Conservation (phyloP, 2,888 invertebrate species). For the Eumerus sabulonum region DNA sequence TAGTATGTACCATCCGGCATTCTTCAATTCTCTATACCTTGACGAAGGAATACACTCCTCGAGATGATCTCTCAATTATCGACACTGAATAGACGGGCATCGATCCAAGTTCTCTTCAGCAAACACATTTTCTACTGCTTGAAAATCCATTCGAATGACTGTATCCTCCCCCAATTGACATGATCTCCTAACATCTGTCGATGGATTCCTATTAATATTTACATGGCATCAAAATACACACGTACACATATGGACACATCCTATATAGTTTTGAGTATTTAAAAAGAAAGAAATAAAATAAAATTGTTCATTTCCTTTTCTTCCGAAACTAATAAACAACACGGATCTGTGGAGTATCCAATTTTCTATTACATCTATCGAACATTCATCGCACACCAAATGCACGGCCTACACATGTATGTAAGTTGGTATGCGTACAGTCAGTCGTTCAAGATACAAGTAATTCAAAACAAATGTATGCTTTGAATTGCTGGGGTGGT, state of each 20-base stretch:
- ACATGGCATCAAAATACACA: conserved; percentile 5
- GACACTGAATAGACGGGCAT: too few relatives aligned
- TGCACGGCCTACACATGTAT: conserved; percentile 8
- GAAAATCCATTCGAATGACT: conserved; percentile 22
- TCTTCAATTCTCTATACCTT: too few relatives aligned
- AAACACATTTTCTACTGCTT: conserved; percentile 35
- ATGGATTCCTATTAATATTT: conserved; percentile 59
- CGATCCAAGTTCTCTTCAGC: too few relatives aligned
- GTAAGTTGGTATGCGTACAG: conserved; percentile 2
- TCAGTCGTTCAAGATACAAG: too few relatives aligned
- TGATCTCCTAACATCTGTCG: conserved; percentile 48
- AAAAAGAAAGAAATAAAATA: conserved; percentile 25
- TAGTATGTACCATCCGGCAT: too few relatives aligned
- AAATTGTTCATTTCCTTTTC: conserved; percentile 41
- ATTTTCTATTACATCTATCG: conserved; percentile 50
- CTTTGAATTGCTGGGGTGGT: conserved; percentile 4
- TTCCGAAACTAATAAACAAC: conserved; percentile 40
- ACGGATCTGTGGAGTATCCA: conserved; percentile 21
- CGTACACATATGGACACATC: conserved; percentile 25
- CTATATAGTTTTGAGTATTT: conserved; percentile 18
- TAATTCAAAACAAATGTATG: conserved; percentile 11
- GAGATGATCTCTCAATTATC: too few relatives aligned
- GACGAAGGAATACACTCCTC: too few relatives aligned
- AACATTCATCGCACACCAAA: too few relatives aligned
- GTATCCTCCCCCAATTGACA: conserved; percentile 33